phyloP scores from a whole-genome alignment of 2,888 invertebrate genomes.

The Callyntrura guangdongensis region DNA sequence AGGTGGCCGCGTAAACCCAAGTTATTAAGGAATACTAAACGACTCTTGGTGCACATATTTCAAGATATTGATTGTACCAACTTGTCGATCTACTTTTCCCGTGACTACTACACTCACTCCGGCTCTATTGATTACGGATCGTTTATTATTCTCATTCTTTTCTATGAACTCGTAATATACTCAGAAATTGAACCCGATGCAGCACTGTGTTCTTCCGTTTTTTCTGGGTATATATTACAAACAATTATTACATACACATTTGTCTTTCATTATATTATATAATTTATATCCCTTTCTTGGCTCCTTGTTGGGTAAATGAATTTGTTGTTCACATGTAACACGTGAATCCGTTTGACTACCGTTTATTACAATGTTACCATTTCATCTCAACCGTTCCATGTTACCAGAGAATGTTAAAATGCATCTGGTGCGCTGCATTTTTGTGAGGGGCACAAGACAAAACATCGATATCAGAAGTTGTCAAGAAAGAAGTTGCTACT shows the following conservation, averaged over 20 bases:
- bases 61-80: conserved; percentile 49
- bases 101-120: not conserved
- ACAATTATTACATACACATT: not conserved
- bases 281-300: conserved; percentile 35
- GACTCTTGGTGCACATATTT: conserved; percentile 63
- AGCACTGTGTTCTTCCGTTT: not conserved
- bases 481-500: conserved; percentile 1
- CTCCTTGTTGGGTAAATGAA: conserved; percentile 26
- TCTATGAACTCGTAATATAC: not conserved
- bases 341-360: conserved; percentile 43
- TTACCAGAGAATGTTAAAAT: conserved; percentile 7
- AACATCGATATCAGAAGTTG: conserved; percentile 33
- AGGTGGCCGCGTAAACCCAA: not conserved
- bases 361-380: conserved; percentile 34
- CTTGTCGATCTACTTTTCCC: conserved; percentile 73
- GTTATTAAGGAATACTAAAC: conserved; percentile 53
- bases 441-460: conserved; percentile 20
- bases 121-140: not conserved
- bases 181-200: too few species aligned
- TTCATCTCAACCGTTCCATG: not conserved
- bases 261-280: not conserved
- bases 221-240: conserved; percentile 14
- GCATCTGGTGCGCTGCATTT: conserved; percentile 57
- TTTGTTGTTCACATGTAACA: not conserved
- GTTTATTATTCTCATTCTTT: not conserved